Conservation (phyloP, 2,797 vertebrate species). For the Pelodytes ibericus region DNA sequence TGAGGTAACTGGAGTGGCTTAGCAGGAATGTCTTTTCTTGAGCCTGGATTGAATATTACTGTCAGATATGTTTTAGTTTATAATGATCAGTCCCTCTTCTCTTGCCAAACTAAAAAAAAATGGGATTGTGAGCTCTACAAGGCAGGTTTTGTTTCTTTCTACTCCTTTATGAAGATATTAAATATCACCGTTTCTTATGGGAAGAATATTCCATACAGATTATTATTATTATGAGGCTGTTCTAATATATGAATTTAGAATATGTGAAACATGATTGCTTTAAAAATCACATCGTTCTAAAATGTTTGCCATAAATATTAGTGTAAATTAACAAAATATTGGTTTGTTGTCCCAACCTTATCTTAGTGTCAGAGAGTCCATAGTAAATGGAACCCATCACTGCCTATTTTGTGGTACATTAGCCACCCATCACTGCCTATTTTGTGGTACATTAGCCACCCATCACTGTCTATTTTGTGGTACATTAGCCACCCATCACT, state of each 20-base stretch:
- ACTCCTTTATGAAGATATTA: conserved; percentile 20
- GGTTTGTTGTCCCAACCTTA: too few relatives aligned
- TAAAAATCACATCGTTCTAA: too few relatives aligned
- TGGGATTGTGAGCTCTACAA: conserved; percentile 16
- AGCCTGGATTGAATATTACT: background rate
- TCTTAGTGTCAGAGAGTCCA: too few relatives aligned
- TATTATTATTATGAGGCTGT: background rate
- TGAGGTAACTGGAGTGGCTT: conserved; percentile 17
- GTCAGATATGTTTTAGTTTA: conserved; percentile 6
- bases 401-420: too few relatives aligned
- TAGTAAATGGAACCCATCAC: too few relatives aligned
- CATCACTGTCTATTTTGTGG: too few relatives aligned
- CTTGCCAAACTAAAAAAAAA: conserved; percentile 7
- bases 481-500: too few relatives aligned
- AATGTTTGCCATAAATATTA: too few relatives aligned
- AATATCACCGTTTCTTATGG: conserved; percentile 5
- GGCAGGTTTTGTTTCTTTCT: conserved; percentile 6
- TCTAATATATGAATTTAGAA: background rate
- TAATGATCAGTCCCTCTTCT: background rate
- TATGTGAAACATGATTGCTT: background rate
- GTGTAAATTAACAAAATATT: too few relatives aligned
- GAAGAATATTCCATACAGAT: background rate
- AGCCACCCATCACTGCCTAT: too few relatives aligned
- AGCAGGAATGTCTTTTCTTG: conserved; percentile 16
- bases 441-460: too few relatives aligned